phyloP scores from a whole-genome alignment of 2,797 vertebrate species.

The Stomatorhinus walkeri region DNA sequence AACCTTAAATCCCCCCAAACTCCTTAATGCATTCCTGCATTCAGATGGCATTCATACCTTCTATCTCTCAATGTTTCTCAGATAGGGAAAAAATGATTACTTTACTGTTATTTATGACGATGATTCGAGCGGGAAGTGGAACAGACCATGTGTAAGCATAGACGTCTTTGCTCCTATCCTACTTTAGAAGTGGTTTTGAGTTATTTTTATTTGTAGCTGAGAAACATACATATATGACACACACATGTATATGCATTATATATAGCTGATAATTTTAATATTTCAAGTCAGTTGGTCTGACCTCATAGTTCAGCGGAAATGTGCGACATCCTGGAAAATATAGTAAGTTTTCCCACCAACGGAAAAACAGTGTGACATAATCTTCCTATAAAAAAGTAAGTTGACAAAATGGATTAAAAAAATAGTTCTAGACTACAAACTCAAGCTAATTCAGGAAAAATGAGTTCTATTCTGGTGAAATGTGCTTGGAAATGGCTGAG shows the following conservation, averaged over 20 bases:
- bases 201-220: not conserved
- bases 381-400: conserved; percentile 21
- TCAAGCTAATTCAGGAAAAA: conserved; percentile 12
- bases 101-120: conserved; percentile 14
- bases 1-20: conserved; percentile 25
- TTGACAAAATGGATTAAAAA: conserved; percentile 19
- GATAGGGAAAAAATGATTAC: not conserved
- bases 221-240: not conserved
- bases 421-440: conserved; percentile 19
- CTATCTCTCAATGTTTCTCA: not conserved
- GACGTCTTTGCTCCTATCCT: not conserved
- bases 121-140: not conserved
- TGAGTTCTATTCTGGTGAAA: not conserved
- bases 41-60: conserved; percentile 12
- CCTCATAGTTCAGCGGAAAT: not conserved
- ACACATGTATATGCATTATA: not conserved
- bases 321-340: not conserved
- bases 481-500: not conserved
- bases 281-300: not conserved
- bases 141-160: not conserved
- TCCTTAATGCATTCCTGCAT: conserved; percentile 5
- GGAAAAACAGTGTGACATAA: not conserved
- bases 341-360: not conserved
- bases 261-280: not conserved
- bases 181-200: not conserved